A percentile compares a stretch with the other conserved stretches of the same genome.
phyloP scores from a whole-genome alignment of 1,140 invertebrate genomes.

The Drosophila navojoa region DNA sequence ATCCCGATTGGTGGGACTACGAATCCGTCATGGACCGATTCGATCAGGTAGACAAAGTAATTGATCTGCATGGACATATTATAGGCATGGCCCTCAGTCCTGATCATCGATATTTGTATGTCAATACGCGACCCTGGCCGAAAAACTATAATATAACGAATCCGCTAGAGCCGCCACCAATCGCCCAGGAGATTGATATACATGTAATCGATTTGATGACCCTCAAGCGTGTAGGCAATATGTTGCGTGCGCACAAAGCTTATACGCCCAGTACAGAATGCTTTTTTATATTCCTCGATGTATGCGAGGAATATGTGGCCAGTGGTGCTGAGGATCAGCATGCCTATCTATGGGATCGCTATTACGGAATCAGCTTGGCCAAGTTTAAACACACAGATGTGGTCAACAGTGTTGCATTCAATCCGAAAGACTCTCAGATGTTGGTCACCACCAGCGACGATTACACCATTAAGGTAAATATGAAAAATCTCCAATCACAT shows the following conservation, averaged over 20 bases:
- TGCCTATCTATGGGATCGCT: slow-evolving; percentile 94
- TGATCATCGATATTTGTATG: slow-evolving; percentile 94
- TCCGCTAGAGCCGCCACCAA: slow-evolving; percentile 92
- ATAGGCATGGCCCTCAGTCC: slow-evolving; percentile 95
- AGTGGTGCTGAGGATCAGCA: slow-evolving; percentile 95
- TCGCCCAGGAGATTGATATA: slow-evolving; percentile 96
- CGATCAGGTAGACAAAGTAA: slow-evolving; percentile 92
- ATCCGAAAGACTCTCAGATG: slow-evolving; percentile 92
- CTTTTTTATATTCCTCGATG: slow-evolving; percentile 95
- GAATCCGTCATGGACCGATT: slow-evolving; percentile 89
- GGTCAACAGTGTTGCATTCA: slow-evolving; percentile 95
- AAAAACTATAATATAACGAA: slow-evolving; percentile 90
- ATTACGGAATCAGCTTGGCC: slow-evolving; percentile 92
- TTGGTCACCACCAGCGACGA: slow-evolving; percentile 95
- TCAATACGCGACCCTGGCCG: slow-evolving; percentile 94
- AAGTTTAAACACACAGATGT: slow-evolving; percentile 92
- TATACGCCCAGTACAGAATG: slow-evolving; percentile 95
- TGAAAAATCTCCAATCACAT: not conserved
- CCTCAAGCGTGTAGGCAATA: slow-evolving; percentile 91
- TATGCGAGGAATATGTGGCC: slow-evolving; percentile 93
- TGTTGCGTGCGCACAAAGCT: slow-evolving; percentile 93
- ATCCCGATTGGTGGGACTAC: slow-evolving; percentile 89
- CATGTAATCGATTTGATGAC: slow-evolving; percentile 94
- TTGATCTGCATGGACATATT: slow-evolving; percentile 95
- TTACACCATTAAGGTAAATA: slow-evolving; percentile 87